phyloP scores from a whole-genome alignment of 2,113 vertebrate species.

The Pipa parva region DNA sequence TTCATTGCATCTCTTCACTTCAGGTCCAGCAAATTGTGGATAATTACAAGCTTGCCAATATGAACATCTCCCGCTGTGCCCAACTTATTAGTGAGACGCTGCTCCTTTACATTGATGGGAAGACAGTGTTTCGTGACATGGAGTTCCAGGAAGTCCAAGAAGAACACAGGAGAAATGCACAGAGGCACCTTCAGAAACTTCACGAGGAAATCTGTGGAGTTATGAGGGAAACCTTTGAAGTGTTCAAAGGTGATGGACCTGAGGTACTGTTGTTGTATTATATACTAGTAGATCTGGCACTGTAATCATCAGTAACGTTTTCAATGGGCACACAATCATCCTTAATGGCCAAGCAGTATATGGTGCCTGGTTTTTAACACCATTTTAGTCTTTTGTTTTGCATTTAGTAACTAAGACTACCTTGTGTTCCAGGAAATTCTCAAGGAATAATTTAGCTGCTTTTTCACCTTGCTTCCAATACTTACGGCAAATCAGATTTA shows the following conservation, averaged over 20 bases:
- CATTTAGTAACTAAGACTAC: too few relatives aligned
- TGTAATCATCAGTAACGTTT: too few relatives aligned
- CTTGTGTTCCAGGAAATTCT: too few relatives aligned
- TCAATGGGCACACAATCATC: too few relatives aligned
- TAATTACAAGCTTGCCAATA: slow-evolving; percentile 68
- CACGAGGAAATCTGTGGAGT: slow-evolving; percentile 63
- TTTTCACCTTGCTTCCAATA: too few relatives aligned
- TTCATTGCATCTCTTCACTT: too few relatives aligned
- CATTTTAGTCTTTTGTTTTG: too few relatives aligned
- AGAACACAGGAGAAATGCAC: slow-evolving; percentile 56
- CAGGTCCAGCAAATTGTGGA: slow-evolving; percentile 69
- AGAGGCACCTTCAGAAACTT: slow-evolving; percentile 56
- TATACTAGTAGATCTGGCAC: too few relatives aligned
- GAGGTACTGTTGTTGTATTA: slow-evolving; percentile 57
- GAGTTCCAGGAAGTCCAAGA: slow-evolving; percentile 74
- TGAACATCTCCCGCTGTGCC: slow-evolving; percentile 63
- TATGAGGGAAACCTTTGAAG: slow-evolving; percentile 66
- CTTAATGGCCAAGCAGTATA: too few relatives aligned
- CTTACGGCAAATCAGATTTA: too few relatives aligned
- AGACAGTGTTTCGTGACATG: slow-evolving; percentile 68
- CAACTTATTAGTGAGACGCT: slow-evolving; percentile 69
- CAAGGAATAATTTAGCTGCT: too few relatives aligned
- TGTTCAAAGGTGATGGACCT: slow-evolving; percentile 68
- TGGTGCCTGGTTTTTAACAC: too few relatives aligned
- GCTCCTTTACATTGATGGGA: slow-evolving; percentile 68